phyloP scores from a whole-genome alignment of 2,797 vertebrate species.

The Taenioides sp. region DNA sequence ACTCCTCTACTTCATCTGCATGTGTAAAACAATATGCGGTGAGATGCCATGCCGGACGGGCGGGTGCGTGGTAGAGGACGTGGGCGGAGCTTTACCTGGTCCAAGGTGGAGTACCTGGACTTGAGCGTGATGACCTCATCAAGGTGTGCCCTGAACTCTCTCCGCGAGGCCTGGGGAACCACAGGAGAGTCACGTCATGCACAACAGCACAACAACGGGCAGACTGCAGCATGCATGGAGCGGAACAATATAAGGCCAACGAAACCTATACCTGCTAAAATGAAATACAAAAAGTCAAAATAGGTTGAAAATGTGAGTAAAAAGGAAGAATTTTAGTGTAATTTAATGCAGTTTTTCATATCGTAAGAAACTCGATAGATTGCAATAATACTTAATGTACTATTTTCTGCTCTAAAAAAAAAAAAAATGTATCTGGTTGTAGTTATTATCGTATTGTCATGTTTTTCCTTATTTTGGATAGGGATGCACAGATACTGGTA shows the following conservation, averaged over 20 bases:
- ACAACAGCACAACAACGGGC: slow-evolving; percentile 27
- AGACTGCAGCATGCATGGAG: slow-evolving; percentile 27
- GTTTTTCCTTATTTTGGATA: too few species aligned
- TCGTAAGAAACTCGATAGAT: too few species aligned
- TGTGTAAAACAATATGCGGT: slow-evolving; percentile 16
- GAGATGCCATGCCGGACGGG: slow-evolving; percentile 67
- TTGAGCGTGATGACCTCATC: slow-evolving; percentile 84
- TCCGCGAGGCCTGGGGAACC: slow-evolving; percentile 81
- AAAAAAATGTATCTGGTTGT: too few species aligned
- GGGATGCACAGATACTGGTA: too few species aligned
- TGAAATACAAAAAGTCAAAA: not conserved
- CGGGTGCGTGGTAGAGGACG: slow-evolving; percentile 47
- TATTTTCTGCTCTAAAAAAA: too few species aligned
- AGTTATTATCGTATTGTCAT: too few species aligned
- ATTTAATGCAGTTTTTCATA: too few species aligned
- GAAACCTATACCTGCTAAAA: slow-evolving; percentile 25
- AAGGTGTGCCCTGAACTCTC: slow-evolving; percentile 83
- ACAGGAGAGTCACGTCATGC: slow-evolving; percentile 74
- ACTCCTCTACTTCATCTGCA: not conserved
- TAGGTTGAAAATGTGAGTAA: not conserved
- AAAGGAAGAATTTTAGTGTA: too few species aligned
- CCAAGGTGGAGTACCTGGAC: slow-evolving; percentile 85
- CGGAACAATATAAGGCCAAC: not conserved
- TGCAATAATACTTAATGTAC: too few species aligned
- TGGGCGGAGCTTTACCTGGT: slow-evolving; percentile 76